Evolutionary conservation across 2,888 invertebrate species (phyloP).

Genomic region (Rhagonycha fulva): DNA sequence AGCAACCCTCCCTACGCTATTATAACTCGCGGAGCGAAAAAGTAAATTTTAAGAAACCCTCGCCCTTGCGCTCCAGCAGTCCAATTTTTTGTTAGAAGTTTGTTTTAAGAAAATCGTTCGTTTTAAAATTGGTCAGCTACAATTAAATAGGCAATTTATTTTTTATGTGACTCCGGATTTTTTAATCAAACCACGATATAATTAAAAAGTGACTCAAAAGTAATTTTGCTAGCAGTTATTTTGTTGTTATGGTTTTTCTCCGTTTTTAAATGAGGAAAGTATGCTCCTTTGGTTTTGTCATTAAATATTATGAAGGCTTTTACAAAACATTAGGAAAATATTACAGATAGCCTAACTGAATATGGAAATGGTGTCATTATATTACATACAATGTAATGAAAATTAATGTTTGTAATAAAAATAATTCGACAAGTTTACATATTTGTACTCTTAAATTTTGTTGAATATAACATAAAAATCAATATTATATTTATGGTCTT

Average conservation of each 20-base stretch:
- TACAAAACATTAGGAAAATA: background rate
- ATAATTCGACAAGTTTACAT: background rate
- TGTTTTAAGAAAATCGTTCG: slow-evolving; percentile 20
- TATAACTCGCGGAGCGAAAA: slow-evolving; percentile 58
- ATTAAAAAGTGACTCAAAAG: slow-evolving; percentile 38
- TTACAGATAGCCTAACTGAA: background rate
- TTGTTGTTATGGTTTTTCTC: slow-evolving; percentile 20
- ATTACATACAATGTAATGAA: background rate
- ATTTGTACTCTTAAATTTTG: slow-evolving; percentile 27
- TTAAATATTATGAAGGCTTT: background rate
- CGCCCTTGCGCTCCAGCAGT: slow-evolving; percentile 50
- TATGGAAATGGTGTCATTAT: background rate
- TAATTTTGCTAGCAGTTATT: slow-evolving; percentile 25
- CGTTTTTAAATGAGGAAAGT: slow-evolving; percentile 9
- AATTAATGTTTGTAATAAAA: background rate
- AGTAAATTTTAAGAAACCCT: slow-evolving; percentile 52
- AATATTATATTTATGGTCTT: slow-evolving; percentile 29
- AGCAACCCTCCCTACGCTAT: slow-evolving; percentile 50
- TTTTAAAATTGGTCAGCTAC: slow-evolving; percentile 34
- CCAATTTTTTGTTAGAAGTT: slow-evolving; percentile 41
- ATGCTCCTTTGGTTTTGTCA: background rate
- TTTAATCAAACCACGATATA: slow-evolving; percentile 54
- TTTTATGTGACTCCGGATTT: slow-evolving; percentile 54
- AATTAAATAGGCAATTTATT: slow-evolving; percentile 58
- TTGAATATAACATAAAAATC: slow-evolving; percentile 27